These are phyloP conservation scores for Griposia aprilina DNA, from an alignment of 2,888 invertebrate species.

Conservation along the genomic window DNA sequence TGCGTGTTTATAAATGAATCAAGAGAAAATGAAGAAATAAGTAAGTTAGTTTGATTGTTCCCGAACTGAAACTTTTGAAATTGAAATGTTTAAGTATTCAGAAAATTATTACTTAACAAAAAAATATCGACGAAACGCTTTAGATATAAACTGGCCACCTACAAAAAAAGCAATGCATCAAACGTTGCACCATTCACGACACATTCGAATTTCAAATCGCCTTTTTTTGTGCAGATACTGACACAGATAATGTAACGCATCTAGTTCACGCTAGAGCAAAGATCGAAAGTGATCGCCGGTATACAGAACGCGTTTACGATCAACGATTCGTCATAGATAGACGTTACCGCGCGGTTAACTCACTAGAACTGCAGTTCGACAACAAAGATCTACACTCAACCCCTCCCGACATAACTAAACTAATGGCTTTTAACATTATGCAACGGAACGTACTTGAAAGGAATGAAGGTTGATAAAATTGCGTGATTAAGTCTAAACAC, in stretches of 20 bases:
- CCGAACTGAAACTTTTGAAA: slow-evolving; percentile 15
- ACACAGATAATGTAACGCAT: slow-evolving; percentile 48
- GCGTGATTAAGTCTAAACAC: slow-evolving; percentile 25
- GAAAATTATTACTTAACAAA: too few relatives aligned
- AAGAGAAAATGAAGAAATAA: slow-evolving; percentile 24
- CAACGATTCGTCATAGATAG: slow-evolving; percentile 59
- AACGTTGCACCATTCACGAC: slow-evolving; percentile 18
- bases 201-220: slow-evolving; percentile 43
- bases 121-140: too few relatives aligned
- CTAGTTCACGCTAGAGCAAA: slow-evolving; percentile 54
- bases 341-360: slow-evolving; percentile 54
- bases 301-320: slow-evolving; percentile 54
- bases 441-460: slow-evolving; percentile 52
- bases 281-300: slow-evolving; percentile 65
- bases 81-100: background rate
- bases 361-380: slow-evolving; percentile 40
- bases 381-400: slow-evolving; percentile 45
- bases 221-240: slow-evolving; percentile 29
- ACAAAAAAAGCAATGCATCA: slow-evolving; percentile 30
- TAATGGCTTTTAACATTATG: slow-evolving; percentile 67
- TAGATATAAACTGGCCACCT: slow-evolving; percentile 23
- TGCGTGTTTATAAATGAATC: slow-evolving; percentile 42
- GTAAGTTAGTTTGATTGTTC: slow-evolving; percentile 24
- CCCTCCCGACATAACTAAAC: slow-evolving; percentile 63
- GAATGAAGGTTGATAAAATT: slow-evolving; percentile 57